Base-by-base conservation (phyloP, 2,888 invertebrate species). In the Ophion slaviceki region DNA sequence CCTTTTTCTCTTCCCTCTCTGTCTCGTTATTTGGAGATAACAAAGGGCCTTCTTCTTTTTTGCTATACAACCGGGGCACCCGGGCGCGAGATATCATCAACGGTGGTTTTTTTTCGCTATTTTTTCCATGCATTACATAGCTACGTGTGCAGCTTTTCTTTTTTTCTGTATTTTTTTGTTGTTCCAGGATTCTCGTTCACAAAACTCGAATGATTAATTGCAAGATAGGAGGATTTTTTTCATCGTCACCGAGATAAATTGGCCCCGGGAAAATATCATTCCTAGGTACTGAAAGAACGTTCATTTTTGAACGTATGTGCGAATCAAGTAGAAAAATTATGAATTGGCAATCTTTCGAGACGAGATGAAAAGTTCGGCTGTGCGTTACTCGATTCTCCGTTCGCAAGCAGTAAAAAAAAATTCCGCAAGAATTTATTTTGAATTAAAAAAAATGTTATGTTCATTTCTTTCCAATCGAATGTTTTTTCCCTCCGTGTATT, bases 151-250 rank as follows among this genome's bases (percentile, higher is more conserved):
- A 53, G 24, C 53, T 17, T 53, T 14, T 17, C 17, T 53, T 47
- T 53, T 53, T 53, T 53, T 14, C 3, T 14, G 53, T 53, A 14
- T 11, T 14, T 66, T 66, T 67, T 47, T 24, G 47, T 80, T 59
- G 20, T 32, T 47, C 1, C 70, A 4, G 14, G 40, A 59, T 64
- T 64, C 47, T 10, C 20, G 32, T 24, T 45, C 45, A 62, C 20
- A 32, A 71, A 36, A 53, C 62, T 6, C 32, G 53, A 53, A 71
- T 79, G 47, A 79, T 71, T 79, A 64, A 79, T 79, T 64, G 45
- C 36, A n/a, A 67, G 17, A 64, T 17, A 20, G 36, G 68, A 78
- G 61, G n/a, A 32, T 57, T 32, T 72, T 59, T 72, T 72, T 72
- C n/a, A 28, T 72, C 59, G 36, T 76, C 24, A 76, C 45, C 17